phyloP scores from a whole-genome alignment of 1,140 invertebrate species.

The Acromyrmex echinatior region DNA sequence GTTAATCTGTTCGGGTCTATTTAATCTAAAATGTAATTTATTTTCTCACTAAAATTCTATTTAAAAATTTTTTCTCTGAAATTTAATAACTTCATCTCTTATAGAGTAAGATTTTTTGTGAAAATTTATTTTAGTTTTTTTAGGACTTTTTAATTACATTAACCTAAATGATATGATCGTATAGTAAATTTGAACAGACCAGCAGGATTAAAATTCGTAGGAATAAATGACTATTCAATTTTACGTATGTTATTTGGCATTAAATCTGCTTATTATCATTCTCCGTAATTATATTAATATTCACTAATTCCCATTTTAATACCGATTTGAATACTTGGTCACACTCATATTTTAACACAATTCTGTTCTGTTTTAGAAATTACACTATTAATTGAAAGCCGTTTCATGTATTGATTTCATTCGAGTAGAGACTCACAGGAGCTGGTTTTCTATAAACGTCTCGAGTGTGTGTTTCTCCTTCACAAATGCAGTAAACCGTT shows the following conservation, averaged over 20 bases:
- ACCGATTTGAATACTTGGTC: neutral
- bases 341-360: neutral
- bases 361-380: constrained; percentile 10
- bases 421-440: constrained; percentile 15
- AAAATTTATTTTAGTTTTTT: no score
- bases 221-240: constrained; percentile 8
- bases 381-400: constrained; percentile 4
- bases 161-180: no score
- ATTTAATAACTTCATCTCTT: no score
- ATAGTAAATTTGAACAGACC: no score
- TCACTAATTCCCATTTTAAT: neutral
- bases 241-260: constrained; percentile 17
- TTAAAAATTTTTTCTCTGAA: no score
- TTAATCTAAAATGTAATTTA: no score
- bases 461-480: neutral
- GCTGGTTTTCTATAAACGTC: constrained; percentile 49
- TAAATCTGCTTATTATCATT: constrained; percentile 4
- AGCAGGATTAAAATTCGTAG: neutral
- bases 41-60: no score
- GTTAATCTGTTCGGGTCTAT: no score
- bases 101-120: no score
- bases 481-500: neutral
- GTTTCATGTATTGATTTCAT: neutral
- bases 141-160: no score
- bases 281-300: neutral